phyloP scores from a whole-genome alignment of 2,888 invertebrate species.

The Spodoptera exigua region DNA sequence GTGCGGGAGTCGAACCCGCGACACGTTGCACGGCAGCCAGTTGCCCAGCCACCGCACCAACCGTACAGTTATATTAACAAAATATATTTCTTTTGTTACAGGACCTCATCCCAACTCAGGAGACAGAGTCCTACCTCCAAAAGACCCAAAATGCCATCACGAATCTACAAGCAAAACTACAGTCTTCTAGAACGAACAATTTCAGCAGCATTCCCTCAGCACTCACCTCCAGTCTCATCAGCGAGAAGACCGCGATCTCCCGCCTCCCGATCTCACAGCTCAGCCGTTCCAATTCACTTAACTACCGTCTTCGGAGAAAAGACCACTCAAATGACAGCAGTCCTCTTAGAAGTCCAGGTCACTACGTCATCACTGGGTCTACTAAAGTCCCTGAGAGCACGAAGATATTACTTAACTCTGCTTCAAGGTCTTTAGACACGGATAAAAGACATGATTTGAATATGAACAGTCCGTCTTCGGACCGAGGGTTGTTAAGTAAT shows the following conservation, averaged over 20 bases:
- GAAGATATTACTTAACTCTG: conserved; percentile 76
- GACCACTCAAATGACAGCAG: conserved; percentile 80
- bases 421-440: conserved; percentile 81
- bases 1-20: no score
- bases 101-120: conserved; percentile 86
- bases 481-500: conserved; percentile 75
- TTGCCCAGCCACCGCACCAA: no score
- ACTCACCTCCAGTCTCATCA: conserved; percentile 82
- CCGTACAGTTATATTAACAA: no score
- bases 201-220: conserved; percentile 75
- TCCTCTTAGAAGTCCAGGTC: conserved; percentile 83
- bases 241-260: conserved; percentile 83
- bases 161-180: conserved; percentile 89
- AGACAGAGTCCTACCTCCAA: conserved; percentile 88
- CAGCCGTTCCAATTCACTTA: conserved; percentile 84
- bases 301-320: conserved; percentile 82
- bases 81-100: conserved; percentile 72
- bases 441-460: conserved; percentile 76
- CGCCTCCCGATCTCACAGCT: conserved; percentile 84
- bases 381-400: conserved; percentile 76
- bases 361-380: conserved; percentile 85
- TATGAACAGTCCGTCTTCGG: conserved; percentile 84
- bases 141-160: conserved; percentile 90
- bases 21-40: no score
- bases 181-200: conserved; percentile 76